phyloP scores from a whole-genome alignment of 2,113 vertebrate genomes.

The Nanger granti region DNA sequence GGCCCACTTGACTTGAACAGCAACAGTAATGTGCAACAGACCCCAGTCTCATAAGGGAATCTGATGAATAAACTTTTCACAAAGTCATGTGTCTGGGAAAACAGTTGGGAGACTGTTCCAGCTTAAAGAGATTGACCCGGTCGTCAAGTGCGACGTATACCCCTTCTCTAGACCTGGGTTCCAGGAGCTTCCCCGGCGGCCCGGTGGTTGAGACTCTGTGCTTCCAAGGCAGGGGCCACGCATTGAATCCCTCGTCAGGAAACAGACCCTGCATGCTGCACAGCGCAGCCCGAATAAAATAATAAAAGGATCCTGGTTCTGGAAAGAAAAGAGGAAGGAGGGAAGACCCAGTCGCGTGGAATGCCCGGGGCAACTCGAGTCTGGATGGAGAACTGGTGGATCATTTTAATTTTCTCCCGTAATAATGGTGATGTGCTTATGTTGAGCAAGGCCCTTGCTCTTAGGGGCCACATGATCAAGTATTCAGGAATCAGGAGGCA shows the following conservation, averaged over 20 bases:
- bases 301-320: not conserved
- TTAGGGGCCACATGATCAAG: not conserved
- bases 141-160: too few species aligned
- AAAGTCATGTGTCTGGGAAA: too few species aligned
- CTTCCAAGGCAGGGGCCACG: accelerated
- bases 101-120: too few species aligned
- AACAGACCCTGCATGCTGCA: too few species aligned
- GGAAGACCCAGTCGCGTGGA: not conserved
- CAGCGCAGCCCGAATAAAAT: too few species aligned
- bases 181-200: too few species aligned
- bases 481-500: not conserved
- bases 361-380: not conserved
- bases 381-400: not conserved
- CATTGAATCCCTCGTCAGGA: accelerated
- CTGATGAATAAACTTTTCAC: not conserved
- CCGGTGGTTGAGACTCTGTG: not conserved
- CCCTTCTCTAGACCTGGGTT: too few species aligned
- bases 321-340: not conserved
- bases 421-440: not conserved
- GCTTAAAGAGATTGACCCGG: too few species aligned
- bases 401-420: not conserved
- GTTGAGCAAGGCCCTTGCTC: not conserved
- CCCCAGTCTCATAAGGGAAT: not conserved
- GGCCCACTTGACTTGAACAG: not conserved
- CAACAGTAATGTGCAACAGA: not conserved